phyloP scores from a whole-genome alignment of 2,113 vertebrate genomes.

The Synodontis membranacea region DNA sequence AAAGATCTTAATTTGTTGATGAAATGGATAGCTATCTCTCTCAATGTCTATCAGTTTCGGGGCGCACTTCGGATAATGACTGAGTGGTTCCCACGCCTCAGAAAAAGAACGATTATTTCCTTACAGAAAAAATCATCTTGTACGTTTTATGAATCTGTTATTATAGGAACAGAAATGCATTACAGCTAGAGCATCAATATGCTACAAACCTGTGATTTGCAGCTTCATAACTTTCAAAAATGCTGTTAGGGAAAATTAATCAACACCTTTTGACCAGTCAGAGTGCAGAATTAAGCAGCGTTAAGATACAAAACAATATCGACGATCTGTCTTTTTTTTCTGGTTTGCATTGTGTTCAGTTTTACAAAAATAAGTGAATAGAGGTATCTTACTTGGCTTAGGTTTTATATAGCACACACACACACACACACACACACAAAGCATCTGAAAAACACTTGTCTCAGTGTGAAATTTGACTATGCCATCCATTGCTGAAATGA shows the following conservation, averaged over 20 bases:
- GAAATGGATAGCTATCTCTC: constrained; percentile 2
- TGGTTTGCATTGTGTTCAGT: background rate
- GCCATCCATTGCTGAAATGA: constrained; percentile 57
- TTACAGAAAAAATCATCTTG: background rate
- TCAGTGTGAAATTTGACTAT: constrained; percentile 53
- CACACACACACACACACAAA: constrained; percentile 53
- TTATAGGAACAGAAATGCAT: background rate
- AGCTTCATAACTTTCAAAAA: background rate
- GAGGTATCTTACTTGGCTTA: background rate
- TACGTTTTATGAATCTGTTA: background rate
- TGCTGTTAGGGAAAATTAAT: background rate
- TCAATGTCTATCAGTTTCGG: background rate
- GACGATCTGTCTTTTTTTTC: background rate
- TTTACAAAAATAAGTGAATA: background rate
- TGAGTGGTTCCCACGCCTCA: background rate
- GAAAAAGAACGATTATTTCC: background rate
- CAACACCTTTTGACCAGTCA: background rate
- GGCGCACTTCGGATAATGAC: background rate
- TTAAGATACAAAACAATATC: background rate
- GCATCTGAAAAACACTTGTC: constrained; percentile 49
- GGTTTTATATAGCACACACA: background rate
- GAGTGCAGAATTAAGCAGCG: background rate
- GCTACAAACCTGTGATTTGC: background rate
- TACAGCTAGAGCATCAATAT: background rate
- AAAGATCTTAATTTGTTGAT: constrained; percentile 43